Percentiles rank a stretch among this genome's conserved stretches.
phyloP scores from a whole-genome alignment of 2,113 vertebrate genomes.

The Nannobrachium achirus region DNA sequence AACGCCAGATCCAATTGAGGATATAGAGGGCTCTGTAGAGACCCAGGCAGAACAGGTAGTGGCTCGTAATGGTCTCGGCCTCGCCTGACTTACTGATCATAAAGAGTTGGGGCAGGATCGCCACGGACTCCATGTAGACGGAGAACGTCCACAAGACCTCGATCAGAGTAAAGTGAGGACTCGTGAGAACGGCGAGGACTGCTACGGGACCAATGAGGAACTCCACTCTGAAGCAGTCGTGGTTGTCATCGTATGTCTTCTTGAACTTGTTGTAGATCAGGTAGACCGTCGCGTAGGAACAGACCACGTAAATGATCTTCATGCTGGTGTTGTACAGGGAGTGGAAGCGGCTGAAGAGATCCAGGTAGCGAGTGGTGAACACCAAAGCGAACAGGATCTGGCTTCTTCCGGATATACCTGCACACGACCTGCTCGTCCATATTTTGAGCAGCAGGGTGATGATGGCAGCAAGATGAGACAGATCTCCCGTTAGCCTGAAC shows the following conservation, averaged over 20 bases:
- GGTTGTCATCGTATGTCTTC: constrained; percentile 97
- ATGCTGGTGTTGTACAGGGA: constrained; percentile 97
- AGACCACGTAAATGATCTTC: constrained; percentile 99
- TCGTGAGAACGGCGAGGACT: constrained; percentile 93
- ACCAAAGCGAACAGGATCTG: constrained; percentile 98
- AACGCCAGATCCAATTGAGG: constrained; percentile 99
- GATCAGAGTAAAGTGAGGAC: constrained; percentile 93
- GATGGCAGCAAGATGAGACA: constrained; percentile 96
- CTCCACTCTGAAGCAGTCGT: constrained; percentile 96
- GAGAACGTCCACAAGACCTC: constrained; percentile 99
- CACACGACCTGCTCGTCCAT: constrained; percentile 96
- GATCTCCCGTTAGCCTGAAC: constrained; percentile 92
- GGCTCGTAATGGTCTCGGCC: constrained; percentile 98
- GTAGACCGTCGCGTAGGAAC: constrained; percentile 93
- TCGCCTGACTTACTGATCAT: constrained; percentile 99
- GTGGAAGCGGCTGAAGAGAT: constrained; percentile 96
- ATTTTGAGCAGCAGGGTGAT: constrained; percentile 97
- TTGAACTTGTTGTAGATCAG: constrained; percentile 97
- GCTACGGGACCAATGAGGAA: constrained; percentile 96
- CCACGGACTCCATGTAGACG: constrained; percentile 97
- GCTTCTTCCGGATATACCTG: constrained; percentile 99
- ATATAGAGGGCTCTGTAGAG: constrained; percentile 96
- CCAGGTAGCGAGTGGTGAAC: constrained; percentile 97
- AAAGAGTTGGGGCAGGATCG: constrained; percentile 97
- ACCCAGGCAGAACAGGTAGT: constrained; percentile 97